These are phyloP conservation scores for Sinonovacula constricta DNA, from an alignment of 1,140 invertebrate species.

Conservation along the genomic window DNA sequence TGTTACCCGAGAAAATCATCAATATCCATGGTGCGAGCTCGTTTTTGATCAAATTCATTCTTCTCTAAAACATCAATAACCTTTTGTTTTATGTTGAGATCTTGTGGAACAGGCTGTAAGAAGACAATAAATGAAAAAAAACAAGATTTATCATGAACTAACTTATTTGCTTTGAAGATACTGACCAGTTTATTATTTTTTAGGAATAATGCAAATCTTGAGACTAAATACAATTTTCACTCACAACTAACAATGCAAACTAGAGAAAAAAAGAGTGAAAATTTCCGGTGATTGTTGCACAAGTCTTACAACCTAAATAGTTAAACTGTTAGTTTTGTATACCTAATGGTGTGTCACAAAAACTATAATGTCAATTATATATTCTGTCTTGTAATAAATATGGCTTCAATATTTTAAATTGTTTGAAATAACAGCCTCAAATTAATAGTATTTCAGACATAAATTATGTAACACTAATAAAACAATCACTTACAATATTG, in stretches of 20 bases:
- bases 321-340: neutral
- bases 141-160: slow-evolving; percentile 28
- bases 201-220: neutral
- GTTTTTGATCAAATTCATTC: slow-evolving; percentile 84
- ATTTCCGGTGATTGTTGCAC: too few species aligned
- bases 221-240: neutral
- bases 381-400: neutral
- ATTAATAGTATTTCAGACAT: too few species aligned
- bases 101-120: slow-evolving; percentile 86
- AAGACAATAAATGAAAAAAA: slow-evolving; percentile 19
- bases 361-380: neutral
- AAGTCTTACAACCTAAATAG: neutral
- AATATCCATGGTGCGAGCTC: slow-evolving; percentile 96
- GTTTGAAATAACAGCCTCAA: too few species aligned
- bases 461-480: too few species aligned
- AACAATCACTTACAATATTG: slow-evolving; percentile 89
- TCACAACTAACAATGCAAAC: neutral
- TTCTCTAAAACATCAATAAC: slow-evolving; percentile 87
- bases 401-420: too few species aligned
- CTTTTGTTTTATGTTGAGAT: slow-evolving; percentile 93
- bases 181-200: too few species aligned
- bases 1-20: slow-evolving; percentile 94
- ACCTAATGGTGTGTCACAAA: neutral
- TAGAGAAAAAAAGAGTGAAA: neutral
- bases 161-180: too few species aligned